Conservation (phyloP, 92 coral and sea anemone genomes). For the Blastomussa wellsi region DNA sequence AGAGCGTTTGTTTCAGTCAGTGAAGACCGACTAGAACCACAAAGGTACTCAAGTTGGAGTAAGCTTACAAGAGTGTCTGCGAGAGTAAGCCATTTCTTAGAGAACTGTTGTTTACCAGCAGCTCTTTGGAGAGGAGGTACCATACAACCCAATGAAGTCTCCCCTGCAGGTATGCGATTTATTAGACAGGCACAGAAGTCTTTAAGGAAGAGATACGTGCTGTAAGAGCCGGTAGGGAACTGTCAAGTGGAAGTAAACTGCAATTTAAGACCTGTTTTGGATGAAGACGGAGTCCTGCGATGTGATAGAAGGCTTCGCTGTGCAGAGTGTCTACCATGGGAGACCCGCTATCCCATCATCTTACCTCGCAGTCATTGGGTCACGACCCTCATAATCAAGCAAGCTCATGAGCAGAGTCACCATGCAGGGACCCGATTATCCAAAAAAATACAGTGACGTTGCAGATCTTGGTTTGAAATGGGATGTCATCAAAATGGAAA, state of each 20-base stretch:
- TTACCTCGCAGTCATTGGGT: constrained; percentile 44
- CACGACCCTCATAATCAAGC: constrained; percentile 55
- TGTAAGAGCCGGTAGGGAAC: neutral
- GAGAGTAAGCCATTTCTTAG: constrained; percentile 26
- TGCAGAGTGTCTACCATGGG: constrained; percentile 60
- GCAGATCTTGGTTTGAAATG: neutral
- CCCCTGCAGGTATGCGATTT: constrained; percentile 9
- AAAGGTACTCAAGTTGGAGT: constrained; percentile 43
- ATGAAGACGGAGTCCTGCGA: constrained; percentile 44
- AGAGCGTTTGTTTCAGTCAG: neutral
- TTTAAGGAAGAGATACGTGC: constrained; percentile 30
- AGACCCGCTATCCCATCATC: constrained; percentile 60
- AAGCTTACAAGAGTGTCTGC: constrained; percentile 32
- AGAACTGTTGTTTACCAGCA: constrained; percentile 36
- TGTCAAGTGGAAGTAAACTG: constrained; percentile 27
- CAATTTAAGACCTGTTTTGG: constrained; percentile 38
- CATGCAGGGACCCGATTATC: constrained; percentile 59
- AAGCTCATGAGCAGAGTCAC: constrained; percentile 41
- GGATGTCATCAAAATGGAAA: constrained; percentile 40
- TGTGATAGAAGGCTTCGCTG: constrained; percentile 54
- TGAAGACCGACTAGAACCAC: constrained; percentile 37
- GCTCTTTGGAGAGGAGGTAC: constrained; percentile 38
- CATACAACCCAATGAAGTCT: constrained; percentile 30
- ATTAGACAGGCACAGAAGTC: constrained; percentile 36
- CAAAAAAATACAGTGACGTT: constrained; percentile 1